A percentile compares a stretch with the other conserved stretches of the same genome.
Evolutionary conservation across 2,888 invertebrate species (phyloP).

Genomic region (Sicus ferrugineus): DNA sequence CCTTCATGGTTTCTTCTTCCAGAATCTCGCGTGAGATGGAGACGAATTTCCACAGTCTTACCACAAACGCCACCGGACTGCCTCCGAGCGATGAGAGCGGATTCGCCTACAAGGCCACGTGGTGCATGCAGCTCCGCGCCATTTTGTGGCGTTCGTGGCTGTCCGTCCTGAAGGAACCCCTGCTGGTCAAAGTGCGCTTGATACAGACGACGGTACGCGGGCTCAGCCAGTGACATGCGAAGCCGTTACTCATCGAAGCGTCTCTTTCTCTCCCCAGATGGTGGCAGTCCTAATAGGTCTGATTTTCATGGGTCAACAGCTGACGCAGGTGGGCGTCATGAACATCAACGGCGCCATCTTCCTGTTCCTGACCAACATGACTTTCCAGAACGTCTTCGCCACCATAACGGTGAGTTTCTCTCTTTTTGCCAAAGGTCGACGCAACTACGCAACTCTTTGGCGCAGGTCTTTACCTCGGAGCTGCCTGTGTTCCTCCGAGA

Average conservation of each 20-base stretch:
- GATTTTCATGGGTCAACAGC: constrained; percentile 83
- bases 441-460: background rate
- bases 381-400: constrained; percentile 94
- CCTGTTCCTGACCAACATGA: constrained; percentile 89
- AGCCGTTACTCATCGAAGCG: background rate
- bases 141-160: constrained; percentile 92
- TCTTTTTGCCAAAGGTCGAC: background rate
- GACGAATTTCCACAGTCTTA: constrained; percentile 51
- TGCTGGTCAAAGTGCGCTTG: constrained; percentile 86
- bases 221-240: background rate
- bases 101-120: constrained; percentile 70
- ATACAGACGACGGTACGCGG: constrained; percentile 88
- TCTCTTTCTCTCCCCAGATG: constrained; percentile 70
- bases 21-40: constrained; percentile 60
- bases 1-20: background rate
- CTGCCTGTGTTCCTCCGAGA: constrained; percentile 89
- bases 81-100: constrained; percentile 69
- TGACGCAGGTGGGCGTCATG: constrained; percentile 89
- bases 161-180: constrained; percentile 87
- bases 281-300: constrained; percentile 86
- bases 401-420: constrained; percentile 83
- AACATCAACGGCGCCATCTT: constrained; percentile 94
- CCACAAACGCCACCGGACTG: constrained; percentile 47
- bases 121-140: constrained; percentile 87
- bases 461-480: constrained; percentile 87